phyloP scores from a whole-genome alignment of 2,888 invertebrate species.

The Tuberolachnus salignus region DNA sequence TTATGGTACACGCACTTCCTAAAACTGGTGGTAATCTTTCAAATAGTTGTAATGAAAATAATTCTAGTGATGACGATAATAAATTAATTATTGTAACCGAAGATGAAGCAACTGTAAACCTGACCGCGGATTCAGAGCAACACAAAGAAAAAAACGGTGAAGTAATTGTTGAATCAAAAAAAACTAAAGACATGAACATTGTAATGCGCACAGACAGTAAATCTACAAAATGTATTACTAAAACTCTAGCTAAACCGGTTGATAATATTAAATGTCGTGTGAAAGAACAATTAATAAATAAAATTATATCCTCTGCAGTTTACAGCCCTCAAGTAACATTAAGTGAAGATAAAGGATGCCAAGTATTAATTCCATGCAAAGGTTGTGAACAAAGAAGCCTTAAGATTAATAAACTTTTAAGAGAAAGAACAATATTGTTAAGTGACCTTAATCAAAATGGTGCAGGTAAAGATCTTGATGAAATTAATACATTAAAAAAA shows the following conservation, averaged over 20 bases:
- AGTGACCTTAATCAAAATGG: conserved; percentile 31
- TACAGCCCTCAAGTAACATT: not conserved
- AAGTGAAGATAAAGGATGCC: conserved; percentile 29
- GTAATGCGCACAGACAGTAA: not conserved
- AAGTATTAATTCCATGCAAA: conserved; percentile 35
- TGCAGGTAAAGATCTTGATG: conserved; percentile 36
- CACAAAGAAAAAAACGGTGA: conserved; percentile 37
- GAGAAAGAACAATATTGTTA: conserved; percentile 36
- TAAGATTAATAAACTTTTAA: conserved; percentile 52
- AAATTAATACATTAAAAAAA: conserved; percentile 6
- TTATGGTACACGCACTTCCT: conserved; percentile 47
- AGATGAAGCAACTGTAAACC: conserved; percentile 44
- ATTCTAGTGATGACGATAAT: not conserved
- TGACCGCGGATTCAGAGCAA: not conserved
- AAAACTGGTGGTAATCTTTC: not conserved
- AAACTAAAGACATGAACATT: conserved; percentile 14
- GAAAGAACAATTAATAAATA: not conserved
- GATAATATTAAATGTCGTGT: not conserved
- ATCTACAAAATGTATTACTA: not conserved
- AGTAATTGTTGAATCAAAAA: conserved; percentile 31
- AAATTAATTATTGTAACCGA: conserved; percentile 49
- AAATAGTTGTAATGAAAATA: not conserved
- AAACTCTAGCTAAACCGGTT: not conserved
- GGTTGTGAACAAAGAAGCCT: conserved; percentile 48
- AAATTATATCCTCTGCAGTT: not conserved